A percentile compares a stretch with the other conserved stretches of the same genome.
These are phyloP conservation scores for Poicephalus meyeri DNA, from an alignment of 2,113 vertebrate genomes.

Conservation along the genomic window DNA sequence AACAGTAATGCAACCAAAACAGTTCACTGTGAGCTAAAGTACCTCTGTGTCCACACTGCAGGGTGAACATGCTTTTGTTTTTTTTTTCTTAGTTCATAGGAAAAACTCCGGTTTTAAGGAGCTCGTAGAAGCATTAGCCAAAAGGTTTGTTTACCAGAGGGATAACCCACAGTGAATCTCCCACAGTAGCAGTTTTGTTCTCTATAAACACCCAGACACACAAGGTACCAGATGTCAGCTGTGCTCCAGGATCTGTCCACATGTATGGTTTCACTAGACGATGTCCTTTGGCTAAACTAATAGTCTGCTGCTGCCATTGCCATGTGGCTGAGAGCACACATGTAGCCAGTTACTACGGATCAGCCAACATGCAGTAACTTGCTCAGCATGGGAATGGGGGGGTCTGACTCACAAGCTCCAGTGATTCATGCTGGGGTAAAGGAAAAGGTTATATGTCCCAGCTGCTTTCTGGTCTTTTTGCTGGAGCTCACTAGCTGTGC, in stretches of 20 bases:
- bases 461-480: neutral
- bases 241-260: neutral
- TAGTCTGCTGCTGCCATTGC: neutral
- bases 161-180: neutral
- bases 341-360: neutral
- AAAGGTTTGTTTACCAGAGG: slow-evolving; percentile 23
- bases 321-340: neutral
- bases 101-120: neutral
- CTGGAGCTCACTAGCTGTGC: neutral
- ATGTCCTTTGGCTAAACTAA: neutral
- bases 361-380: neutral
- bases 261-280: neutral
- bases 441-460: neutral
- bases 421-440: slow-evolving; percentile 53
- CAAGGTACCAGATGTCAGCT: slow-evolving; percentile 24
- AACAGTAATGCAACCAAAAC: neutral
- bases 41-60: neutral
- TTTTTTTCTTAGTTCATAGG: neutral
- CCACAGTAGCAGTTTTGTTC: slow-evolving; percentile 46
- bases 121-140: neutral
- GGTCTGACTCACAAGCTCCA: slow-evolving; percentile 46
- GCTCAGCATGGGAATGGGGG: neutral
- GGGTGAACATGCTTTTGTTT: neutral
- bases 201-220: slow-evolving; percentile 2
- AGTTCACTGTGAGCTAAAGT: neutral